Percentiles rank a stretch among this genome's conserved stretches.
These are phyloP conservation scores for Charadrius vociferus DNA, from an alignment of 2,113 vertebrate species.

Conservation along the genomic window DNA sequence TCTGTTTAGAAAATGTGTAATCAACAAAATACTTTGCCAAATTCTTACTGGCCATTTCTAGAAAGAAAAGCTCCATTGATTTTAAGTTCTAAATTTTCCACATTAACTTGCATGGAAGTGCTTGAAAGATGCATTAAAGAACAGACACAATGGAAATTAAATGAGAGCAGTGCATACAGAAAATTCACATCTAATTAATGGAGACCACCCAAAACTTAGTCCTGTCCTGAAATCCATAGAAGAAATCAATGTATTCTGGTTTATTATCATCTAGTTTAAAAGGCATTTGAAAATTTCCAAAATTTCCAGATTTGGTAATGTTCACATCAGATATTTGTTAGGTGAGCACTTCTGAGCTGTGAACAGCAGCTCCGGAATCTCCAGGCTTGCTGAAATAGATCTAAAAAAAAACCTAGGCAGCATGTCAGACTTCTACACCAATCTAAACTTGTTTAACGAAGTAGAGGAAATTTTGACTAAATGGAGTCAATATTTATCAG, in stretches of 20 bases:
- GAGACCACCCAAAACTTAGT: not conserved
- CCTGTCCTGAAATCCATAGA: not conserved
- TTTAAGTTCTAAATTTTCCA: not conserved
- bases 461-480: constrained; percentile 26
- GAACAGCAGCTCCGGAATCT: constrained; percentile 19
- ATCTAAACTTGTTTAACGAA: not conserved
- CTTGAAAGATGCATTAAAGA: not conserved
- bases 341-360: not conserved
- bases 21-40: not conserved
- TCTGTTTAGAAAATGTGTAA: not conserved
- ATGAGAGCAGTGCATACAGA: not conserved
- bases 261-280: not conserved
- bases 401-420: not conserved
- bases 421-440: not conserved
- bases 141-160: not conserved
- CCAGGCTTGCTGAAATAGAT: not conserved
- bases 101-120: not conserved
- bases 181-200: not conserved
- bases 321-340: not conserved
- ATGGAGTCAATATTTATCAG: not conserved
- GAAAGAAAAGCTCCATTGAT: not conserved
- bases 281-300: not conserved
- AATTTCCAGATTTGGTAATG: not conserved
- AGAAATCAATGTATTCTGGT: not conserved
- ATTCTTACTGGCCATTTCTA: not conserved